phyloP scores from a whole-genome alignment of 2,888 invertebrate genomes.

The Coremacera marginata region DNA sequence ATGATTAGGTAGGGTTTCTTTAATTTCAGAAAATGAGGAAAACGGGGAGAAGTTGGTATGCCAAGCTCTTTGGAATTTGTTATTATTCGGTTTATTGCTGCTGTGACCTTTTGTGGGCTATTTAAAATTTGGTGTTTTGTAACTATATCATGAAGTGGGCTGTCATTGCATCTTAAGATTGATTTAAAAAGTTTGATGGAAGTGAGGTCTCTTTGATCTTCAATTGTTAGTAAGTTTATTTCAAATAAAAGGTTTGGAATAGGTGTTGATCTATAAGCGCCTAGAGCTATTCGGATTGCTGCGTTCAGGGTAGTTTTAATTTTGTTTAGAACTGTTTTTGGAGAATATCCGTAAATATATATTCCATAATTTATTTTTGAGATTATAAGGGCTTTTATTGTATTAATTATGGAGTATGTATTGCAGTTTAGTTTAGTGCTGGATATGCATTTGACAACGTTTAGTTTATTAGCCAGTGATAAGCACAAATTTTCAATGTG shows the following conservation, averaged over 20 bases:
- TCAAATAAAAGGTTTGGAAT: slow-evolving; percentile 39
- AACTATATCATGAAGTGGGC: no score
- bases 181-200: no score
- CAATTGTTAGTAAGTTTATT: slow-evolving; percentile 18
- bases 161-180: no score
- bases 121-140: no score
- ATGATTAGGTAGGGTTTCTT: no score
- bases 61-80: no score
- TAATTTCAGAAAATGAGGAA: no score
- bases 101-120: no score
- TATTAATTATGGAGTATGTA: slow-evolving; percentile 20
- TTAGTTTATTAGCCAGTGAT: neutral
- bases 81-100: no score
- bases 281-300: slow-evolving; percentile 28
- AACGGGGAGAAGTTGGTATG: no score
- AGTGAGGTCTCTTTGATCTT: slow-evolving; percentile 10
- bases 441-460: slow-evolving; percentile 40
- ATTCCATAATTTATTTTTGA: slow-evolving; percentile 40
- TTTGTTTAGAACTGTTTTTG: slow-evolving; percentile 22
- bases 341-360: slow-evolving; percentile 26
- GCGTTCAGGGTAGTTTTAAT: slow-evolving; percentile 28
- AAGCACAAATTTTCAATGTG: slow-evolving; percentile 5
- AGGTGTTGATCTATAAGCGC: slow-evolving; percentile 36
- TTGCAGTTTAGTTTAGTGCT: slow-evolving; percentile 32
- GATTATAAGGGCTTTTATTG: slow-evolving; percentile 31